Percentiles rank a stretch among this genome's conserved stretches.
These are phyloP conservation scores for Amyelois transitella DNA, from an alignment of 1,140 invertebrate species.

Conservation along the genomic window DNA sequence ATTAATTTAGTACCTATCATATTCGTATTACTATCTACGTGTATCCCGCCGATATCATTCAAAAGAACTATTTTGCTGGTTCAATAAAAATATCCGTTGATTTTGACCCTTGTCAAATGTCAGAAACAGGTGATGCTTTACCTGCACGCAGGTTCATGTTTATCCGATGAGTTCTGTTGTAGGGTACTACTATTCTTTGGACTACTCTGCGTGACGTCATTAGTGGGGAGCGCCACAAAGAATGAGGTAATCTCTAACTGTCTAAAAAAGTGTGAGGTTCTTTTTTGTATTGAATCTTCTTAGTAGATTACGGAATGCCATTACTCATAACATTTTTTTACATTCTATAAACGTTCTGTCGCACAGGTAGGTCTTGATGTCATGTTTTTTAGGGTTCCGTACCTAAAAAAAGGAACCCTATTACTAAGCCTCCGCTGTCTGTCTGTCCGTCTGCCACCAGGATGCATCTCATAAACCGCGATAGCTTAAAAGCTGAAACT, in stretches of 20 bases:
- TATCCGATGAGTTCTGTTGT: constrained; percentile 13
- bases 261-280: constrained; percentile 27
- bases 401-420: too few relatives aligned
- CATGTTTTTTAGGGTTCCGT: constrained; percentile 8
- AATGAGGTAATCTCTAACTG: constrained; percentile 43
- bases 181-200: not conserved
- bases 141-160: constrained; percentile 20
- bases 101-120: not conserved
- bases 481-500: too few relatives aligned
- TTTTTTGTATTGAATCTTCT: constrained; percentile 22
- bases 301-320: constrained; percentile 21
- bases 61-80: not conserved
- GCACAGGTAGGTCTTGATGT: constrained; percentile 9
- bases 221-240: constrained; percentile 16
- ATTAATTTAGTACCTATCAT: too few relatives aligned
- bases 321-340: constrained; percentile 31
- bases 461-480: too few relatives aligned
- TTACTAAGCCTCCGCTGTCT: too few relatives aligned
- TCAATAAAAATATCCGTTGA: not conserved
- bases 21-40: too few relatives aligned
- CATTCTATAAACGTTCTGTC: constrained; percentile 13
- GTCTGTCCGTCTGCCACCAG: too few relatives aligned
- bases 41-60: not conserved
- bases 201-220: constrained; percentile 29
- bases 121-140: constrained; percentile 6